Conservation (phyloP, 2,888 invertebrate genomes). For the Chaetoderma sp. region DNA sequence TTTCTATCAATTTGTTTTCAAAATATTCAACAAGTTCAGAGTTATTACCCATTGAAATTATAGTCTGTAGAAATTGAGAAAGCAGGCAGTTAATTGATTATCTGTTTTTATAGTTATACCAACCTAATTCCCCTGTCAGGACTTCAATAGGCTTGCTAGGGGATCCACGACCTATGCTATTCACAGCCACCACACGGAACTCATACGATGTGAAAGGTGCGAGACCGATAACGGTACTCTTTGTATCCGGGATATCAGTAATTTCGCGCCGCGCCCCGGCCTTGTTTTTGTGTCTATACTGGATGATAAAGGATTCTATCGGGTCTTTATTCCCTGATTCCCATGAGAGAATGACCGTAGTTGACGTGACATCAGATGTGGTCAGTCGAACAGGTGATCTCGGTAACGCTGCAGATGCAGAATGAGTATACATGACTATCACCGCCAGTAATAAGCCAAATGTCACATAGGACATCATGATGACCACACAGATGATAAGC, state of each 20-base stretch:
- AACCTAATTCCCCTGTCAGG: conserved; percentile 97
- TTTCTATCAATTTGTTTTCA: no score
- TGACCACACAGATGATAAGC: no score
- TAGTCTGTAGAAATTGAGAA: no score
- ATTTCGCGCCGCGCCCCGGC: conserved; percentile 75
- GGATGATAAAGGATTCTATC: conserved; percentile 94
- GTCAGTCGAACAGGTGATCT: conserved; percentile 89
- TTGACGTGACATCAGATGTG: conserved; percentile 93
- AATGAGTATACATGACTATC: conserved; percentile 5
- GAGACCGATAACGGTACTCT: conserved; percentile 83
- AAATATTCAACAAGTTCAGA: no score
- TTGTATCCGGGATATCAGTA: conserved; percentile 91
- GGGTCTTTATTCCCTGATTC: conserved; percentile 74
- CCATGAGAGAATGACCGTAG: conserved; percentile 93
- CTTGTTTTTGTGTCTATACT: conserved; percentile 93
- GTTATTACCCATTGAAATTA: no score
- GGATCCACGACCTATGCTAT: conserved; percentile 91
- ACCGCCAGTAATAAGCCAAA: neutral
- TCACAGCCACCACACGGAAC: conserved; percentile 94
- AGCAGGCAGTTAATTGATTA: no score
- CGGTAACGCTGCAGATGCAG: conserved; percentile 81
- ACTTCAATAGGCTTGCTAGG: conserved; percentile 89
- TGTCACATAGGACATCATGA: no score
- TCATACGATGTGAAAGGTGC: conserved; percentile 97
- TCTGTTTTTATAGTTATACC: no score